A percentile compares a stretch with the other conserved stretches of the same genome.
Conservation (phyloP, 2,797 vertebrate species). For the Poeciliopsis turneri region DNA sequence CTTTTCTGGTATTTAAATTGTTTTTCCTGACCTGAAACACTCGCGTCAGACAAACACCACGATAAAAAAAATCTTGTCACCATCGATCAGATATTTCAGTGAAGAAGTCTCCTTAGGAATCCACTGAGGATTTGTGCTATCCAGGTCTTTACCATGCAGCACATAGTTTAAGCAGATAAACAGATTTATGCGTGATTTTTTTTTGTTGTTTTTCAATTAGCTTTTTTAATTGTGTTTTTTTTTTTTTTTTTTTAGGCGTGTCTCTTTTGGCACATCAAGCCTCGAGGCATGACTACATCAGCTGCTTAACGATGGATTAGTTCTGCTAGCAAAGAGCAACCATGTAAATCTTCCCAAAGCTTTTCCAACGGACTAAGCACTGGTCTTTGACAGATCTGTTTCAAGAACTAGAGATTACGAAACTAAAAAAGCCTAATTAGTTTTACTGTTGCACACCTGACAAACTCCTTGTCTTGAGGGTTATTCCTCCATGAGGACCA, state of each 20-base stretch:
- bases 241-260: not conserved
- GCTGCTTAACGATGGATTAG: constrained; percentile 1
- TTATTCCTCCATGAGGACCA: not conserved
- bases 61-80: not conserved
- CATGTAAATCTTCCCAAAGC: not conserved
- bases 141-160: not conserved
- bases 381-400: not conserved
- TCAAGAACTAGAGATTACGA: not conserved
- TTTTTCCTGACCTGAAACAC: not conserved
- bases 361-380: not conserved
- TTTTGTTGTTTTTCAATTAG: not conserved
- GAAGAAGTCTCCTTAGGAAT: not conserved
- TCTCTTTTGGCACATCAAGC: constrained; percentile 2
- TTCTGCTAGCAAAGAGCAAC: constrained; percentile 2
- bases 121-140: not conserved
- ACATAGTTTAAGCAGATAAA: not conserved
- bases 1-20: not conserved
- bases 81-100: not conserved
- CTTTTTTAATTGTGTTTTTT: not conserved
- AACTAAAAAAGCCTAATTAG: not conserved
- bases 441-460: not conserved
- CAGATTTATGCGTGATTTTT: not conserved
- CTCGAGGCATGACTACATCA: not conserved
- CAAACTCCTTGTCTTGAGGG: not conserved
- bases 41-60: not conserved